A percentile compares a stretch with the other conserved stretches of the same genome.
These are phyloP conservation scores for Falco novaeseelandiae DNA, from an alignment of 2,797 vertebrate genomes.

Conservation along the genomic window DNA sequence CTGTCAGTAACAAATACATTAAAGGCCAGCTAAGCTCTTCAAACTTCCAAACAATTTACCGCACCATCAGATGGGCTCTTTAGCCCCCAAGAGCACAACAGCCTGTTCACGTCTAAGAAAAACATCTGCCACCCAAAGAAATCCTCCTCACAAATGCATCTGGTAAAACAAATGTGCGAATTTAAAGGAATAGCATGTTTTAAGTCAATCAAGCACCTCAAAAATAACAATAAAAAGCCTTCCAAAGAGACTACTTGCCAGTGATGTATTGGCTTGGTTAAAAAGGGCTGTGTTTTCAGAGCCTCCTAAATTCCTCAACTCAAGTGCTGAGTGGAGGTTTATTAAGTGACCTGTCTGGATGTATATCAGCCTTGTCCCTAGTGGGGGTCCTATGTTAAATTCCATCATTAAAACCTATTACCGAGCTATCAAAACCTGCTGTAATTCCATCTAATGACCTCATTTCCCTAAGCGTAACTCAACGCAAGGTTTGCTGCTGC, in stretches of 20 bases:
- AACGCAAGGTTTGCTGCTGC: constrained; percentile 68
- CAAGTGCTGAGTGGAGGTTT: constrained; percentile 70
- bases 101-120: background rate
- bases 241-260: constrained; percentile 34
- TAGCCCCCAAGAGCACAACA: constrained; percentile 54
- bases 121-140: constrained; percentile 39
- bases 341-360: constrained; percentile 86
- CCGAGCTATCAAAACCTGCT: constrained; percentile 87
- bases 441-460: constrained; percentile 93
- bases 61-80: constrained; percentile 63
- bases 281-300: constrained; percentile 77
- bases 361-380: constrained; percentile 84
- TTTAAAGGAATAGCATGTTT: constrained; percentile 18
- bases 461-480: constrained; percentile 94
- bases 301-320: constrained; percentile 67
- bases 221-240: constrained; percentile 49
- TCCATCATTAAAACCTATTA: constrained; percentile 97
- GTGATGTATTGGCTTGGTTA: constrained; percentile 71
- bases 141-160: constrained; percentile 1
- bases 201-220: constrained; percentile 65
- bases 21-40: constrained; percentile 82
- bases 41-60: constrained; percentile 72
- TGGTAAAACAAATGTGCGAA: constrained; percentile 31
- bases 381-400: constrained; percentile 85
- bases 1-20: constrained; percentile 86